A percentile compares a stretch with the other conserved stretches of the same genome.
phyloP scores from a whole-genome alignment of 30 jellyfish, hydroid and myxozoan genomes.

The Chironex yamaguchii region DNA sequence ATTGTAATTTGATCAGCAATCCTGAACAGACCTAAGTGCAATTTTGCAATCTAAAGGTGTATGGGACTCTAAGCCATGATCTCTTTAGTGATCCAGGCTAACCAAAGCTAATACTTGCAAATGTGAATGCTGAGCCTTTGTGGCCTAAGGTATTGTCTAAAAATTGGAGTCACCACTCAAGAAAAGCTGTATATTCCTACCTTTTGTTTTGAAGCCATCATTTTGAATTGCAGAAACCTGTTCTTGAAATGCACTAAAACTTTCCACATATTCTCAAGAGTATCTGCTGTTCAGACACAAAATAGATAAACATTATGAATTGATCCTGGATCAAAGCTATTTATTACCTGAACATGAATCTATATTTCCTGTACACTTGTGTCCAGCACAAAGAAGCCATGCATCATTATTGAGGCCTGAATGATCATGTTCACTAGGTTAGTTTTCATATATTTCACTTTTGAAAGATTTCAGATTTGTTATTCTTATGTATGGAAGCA shows the following conservation, averaged over 20 bases:
- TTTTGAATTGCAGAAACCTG: conserved; percentile 7
- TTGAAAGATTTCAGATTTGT: neutral
- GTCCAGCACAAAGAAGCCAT: conserved; percentile 13
- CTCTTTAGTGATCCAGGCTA: neutral
- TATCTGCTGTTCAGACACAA: conserved; percentile 24
- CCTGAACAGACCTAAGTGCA: conserved; percentile 27
- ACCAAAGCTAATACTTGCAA: conserved; percentile 10
- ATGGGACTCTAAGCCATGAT: conserved; percentile 17
- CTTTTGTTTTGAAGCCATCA: conserved; percentile 22
- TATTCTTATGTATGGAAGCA: neutral
- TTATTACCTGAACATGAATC: neutral
- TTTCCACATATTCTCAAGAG: conserved; percentile 9
- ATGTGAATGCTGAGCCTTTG: conserved; percentile 37
- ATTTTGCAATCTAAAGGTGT: conserved; percentile 3
- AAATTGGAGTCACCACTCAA: conserved; percentile 21
- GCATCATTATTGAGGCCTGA: neutral
- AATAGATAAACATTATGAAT: conserved; percentile 2
- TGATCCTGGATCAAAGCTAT: neutral
- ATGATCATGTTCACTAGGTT: neutral
- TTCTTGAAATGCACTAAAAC: neutral
- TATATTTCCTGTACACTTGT: conserved; percentile 9
- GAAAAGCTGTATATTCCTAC: conserved; percentile 47
- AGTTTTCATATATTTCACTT: too few species aligned
- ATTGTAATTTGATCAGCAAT: conserved; percentile 6
- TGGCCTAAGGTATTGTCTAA: conserved; percentile 5